Evolutionary conservation across 2,113 vertebrate species (phyloP), one percentile per base, ranked within the genome.

Genomic region (Solea solea): DNA sequence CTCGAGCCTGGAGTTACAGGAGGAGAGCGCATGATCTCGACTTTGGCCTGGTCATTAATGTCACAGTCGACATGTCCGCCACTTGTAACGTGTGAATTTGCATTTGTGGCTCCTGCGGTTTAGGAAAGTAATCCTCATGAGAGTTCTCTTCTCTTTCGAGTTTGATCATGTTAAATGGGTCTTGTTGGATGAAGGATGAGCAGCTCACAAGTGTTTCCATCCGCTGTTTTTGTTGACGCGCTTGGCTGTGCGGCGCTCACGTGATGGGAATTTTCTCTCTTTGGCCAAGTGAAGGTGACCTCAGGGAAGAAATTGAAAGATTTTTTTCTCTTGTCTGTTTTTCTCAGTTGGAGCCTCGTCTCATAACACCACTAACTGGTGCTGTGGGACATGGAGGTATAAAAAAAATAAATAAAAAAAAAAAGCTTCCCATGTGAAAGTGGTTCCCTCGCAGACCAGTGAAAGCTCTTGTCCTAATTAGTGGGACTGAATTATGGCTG

Each of bases 381-480:
- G 82, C 50, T 49, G 21, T 64, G 69, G 66, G 75, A 79, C 44
- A 44, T n/a, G 55, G 57, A 40, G 72, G 11, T 69, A 75, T 81
- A 78, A 81, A 89, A 66, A 60, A 58, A 3, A 8, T 1, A 69
- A 69, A 63, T 76, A 81, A 89, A 66, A 60, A 58, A 3, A 8
- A 1, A 69, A 69, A 63, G 75, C 78, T 85, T 88, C 85, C 76
- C 78, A 76, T 81, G 78, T 83, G 86, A 89, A 83, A 86, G 80
- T 81, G 76, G 64, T 83, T 90, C 75, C 80, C 76, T 85, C 54
- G 34, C 46, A 16, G 56, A 76, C 40, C 51, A 62, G 65, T 60
- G 6, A 78, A 54, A 82, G 55, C 64, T 63, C 75, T 62, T 45
- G 69, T 77, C 59, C 75, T 83, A 88, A 84, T 88, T 89, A 82